Base-by-base conservation (phyloP, 2,888 invertebrate species). In the Drosophila meridionalis region DNA sequence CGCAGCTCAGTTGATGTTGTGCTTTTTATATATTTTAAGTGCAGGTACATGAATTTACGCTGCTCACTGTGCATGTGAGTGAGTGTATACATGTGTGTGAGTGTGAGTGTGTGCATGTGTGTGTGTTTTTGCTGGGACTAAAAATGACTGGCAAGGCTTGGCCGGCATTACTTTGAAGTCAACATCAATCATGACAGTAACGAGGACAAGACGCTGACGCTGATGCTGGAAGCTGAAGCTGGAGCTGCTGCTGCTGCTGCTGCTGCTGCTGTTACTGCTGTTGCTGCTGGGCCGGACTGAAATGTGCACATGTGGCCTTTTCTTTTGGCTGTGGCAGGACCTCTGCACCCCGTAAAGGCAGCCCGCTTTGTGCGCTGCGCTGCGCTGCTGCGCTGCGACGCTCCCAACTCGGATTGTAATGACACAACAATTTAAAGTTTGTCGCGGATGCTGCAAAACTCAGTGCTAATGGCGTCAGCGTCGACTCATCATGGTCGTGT, bases 351-450 rank as follows among this genome's bases (percentile, higher is more conserved):
- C 43, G 52, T n/a, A 30, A 59, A 69, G 71, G 53, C 63, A 53
- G 45, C 47, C 38, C 42, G 6, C 42, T 5, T 12, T 36, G 45
- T 47, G 63, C 36, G 63, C 36, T 28, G n/a, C 36, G 38, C 52
- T 48, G 9, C 50, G 50, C 8, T 20, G 58, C 36, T 30, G 63
- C 60, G 32, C 40, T 47, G 52, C 2, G 52, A 40, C 14, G 60
- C 79, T 65, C 47, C 56, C 76, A 75, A 70, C 86, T 87, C 73
- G 83, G 77, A 89, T 88, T 83, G 88, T 86, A 90, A 86, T 88
- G 86, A 86, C 82, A 89, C 90, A 90, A 90, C 90, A 87, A 87
- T 87, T 87, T 90, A 90, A 87, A 90, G 90, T 87, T 88, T 88
- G 89, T 83, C 87, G 89, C 89, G 87, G 87, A 88, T 84, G 84